Evolutionary conservation across 2,797 vertebrate species (phyloP).

Genomic region (Lateolabrax maculatus): DNA sequence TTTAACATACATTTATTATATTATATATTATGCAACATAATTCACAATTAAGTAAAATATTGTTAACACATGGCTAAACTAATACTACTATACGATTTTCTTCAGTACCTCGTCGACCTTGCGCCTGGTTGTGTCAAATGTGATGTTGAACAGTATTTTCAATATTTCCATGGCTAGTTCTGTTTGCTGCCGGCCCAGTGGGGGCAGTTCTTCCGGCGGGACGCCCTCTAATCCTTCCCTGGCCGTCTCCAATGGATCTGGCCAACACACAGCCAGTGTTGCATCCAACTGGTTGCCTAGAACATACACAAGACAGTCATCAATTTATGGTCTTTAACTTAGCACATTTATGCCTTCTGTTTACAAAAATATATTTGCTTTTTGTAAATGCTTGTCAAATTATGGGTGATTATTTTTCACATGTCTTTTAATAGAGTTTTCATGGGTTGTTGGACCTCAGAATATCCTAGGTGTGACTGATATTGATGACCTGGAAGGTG

Average conservation of each 20-base stretch:
- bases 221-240: conserved; percentile 68
- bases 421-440: neutral
- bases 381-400: neutral
- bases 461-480: neutral
- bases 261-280: conserved; percentile 86
- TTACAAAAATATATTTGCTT: neutral
- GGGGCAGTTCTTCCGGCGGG: conserved; percentile 67
- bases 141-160: conserved; percentile 96
- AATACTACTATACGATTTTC: neutral
- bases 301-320: conserved; percentile 44
- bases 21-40: no score
- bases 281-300: conserved; percentile 89
- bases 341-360: neutral
- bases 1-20: neutral
- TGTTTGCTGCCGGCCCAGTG: conserved; percentile 87
- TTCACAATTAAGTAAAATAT: neutral
- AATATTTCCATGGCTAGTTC: conserved; percentile 94
- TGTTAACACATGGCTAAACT: neutral
- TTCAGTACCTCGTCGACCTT: conserved; percentile 89
- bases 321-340: neutral
- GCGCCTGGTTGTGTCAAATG: conserved; percentile 88
- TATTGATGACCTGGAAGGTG: neutral
- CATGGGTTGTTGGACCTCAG: neutral
- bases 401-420: neutral
- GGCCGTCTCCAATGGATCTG: conserved; percentile 85